Evolutionary conservation across 2,888 invertebrate genomes (phyloP).

Genomic region (Chironomus riparius): DNA sequence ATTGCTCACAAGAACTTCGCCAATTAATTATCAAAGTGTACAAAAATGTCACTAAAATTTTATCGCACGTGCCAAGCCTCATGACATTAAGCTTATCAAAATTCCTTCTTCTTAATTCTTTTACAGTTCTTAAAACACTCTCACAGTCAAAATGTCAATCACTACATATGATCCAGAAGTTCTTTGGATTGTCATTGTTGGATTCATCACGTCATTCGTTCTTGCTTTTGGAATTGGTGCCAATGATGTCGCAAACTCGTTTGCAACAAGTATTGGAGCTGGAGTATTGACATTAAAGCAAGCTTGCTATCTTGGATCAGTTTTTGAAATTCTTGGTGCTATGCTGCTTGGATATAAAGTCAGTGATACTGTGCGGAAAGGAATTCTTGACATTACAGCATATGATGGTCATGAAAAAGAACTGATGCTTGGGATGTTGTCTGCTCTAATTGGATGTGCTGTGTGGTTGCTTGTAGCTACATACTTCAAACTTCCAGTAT

Average conservation of each 20-base stretch:
- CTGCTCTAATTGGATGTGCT: conserved; percentile 80
- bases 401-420: conserved; percentile 71
- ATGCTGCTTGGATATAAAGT: conserved; percentile 81
- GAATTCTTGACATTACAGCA: conserved; percentile 71
- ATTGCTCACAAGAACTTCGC: no score
- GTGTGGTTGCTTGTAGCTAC: conserved; percentile 92
- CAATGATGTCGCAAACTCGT: conserved; percentile 98
- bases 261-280: conserved; percentile 96
- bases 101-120: no score
- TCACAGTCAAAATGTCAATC: no score
- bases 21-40: no score
- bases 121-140: no score
- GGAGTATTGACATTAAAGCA: conserved; percentile 81
- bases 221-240: conserved; percentile 98
- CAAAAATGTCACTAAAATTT: no score
- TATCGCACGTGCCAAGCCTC: no score
- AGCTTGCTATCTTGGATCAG: conserved; percentile 82
- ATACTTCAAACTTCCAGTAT: conserved; percentile 89
- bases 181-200: conserved; percentile 77
- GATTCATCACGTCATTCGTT: conserved; percentile 89
- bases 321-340: conserved; percentile 88
- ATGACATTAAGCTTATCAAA: no score
- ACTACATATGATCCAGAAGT: conserved; percentile 51
- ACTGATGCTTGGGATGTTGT: conserved; percentile 77
- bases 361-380: conserved; percentile 93